A percentile compares a stretch with the other conserved stretches of the same genome.
Conservation (phyloP, 2,888 invertebrate genomes). For the Spilarctia lutea region DNA sequence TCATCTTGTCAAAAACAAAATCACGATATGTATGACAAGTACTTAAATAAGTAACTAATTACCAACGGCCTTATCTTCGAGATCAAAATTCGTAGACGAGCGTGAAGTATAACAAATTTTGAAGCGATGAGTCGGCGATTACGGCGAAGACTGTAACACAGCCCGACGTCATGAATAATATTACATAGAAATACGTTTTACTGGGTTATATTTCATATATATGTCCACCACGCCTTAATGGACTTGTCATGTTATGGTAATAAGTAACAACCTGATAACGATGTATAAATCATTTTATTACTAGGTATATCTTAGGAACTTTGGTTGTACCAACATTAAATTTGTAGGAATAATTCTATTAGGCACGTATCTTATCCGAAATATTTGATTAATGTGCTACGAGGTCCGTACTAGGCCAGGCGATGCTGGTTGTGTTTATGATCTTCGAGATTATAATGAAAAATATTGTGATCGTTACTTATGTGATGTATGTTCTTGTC, state of each 20-base stretch:
- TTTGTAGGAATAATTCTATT: slow-evolving; percentile 60
- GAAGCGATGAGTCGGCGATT: slow-evolving; percentile 68
- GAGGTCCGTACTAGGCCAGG: slow-evolving; percentile 37
- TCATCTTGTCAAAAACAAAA: slow-evolving; percentile 34
- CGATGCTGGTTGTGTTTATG: slow-evolving; percentile 52
- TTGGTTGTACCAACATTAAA: slow-evolving; percentile 30
- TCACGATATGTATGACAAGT: slow-evolving; percentile 24
- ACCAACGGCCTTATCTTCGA: slow-evolving; percentile 60
- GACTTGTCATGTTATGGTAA: slow-evolving; percentile 86
- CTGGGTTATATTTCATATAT: slow-evolving; percentile 62
- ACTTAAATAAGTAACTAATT: slow-evolving; percentile 50
- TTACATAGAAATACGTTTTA: slow-evolving; percentile 61
- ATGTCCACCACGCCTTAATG: slow-evolving; percentile 75
- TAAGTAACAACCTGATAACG: slow-evolving; percentile 72
- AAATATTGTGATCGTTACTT: slow-evolving; percentile 58
- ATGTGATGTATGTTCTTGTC: slow-evolving; percentile 47
- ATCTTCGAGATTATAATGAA: slow-evolving; percentile 69
- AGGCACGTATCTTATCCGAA: slow-evolving; percentile 65
- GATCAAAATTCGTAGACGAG: slow-evolving; percentile 69
- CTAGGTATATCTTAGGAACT: slow-evolving; percentile 48
- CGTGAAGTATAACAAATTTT: slow-evolving; percentile 71
- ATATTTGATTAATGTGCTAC: slow-evolving; percentile 73
- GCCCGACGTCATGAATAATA: slow-evolving; percentile 62
- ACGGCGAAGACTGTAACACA: slow-evolving; percentile 51
- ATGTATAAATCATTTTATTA: slow-evolving; percentile 79